Evolutionary conservation across 1,140 invertebrate species (phyloP).

Genomic region (Colletes latitarsis): DNA sequence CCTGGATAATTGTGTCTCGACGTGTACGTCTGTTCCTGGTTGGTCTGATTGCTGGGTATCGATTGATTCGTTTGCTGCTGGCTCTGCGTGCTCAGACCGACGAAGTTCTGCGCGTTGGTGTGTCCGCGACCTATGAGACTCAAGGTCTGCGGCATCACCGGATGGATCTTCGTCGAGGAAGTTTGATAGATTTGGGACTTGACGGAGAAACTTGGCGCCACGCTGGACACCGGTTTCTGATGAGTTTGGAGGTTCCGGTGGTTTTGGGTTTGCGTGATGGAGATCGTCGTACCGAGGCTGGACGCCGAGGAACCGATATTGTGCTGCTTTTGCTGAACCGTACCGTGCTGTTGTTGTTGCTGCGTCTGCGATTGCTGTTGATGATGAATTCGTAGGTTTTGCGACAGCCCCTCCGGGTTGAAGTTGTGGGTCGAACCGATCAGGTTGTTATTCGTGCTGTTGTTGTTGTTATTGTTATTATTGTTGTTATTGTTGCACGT

Average conservation of each 20-base stretch:
- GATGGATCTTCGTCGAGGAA: constrained; percentile 90
- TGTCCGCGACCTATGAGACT: constrained; percentile 79
- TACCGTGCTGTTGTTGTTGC: constrained; percentile 67
- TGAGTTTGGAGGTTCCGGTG: constrained; percentile 76
- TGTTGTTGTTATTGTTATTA: constrained; percentile 69
- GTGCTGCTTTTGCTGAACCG: constrained; percentile 57
- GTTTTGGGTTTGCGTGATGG: constrained; percentile 64
- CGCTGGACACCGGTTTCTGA: constrained; percentile 90
- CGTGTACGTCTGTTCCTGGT: constrained; percentile 69
- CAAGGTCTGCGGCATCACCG: constrained; percentile 89
- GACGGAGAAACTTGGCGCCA: constrained; percentile 87
- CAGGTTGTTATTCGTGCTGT: constrained; percentile 65
- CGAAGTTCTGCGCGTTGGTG: constrained; percentile 74
- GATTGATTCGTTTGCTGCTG: constrained; percentile 55
- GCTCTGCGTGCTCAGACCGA: constrained; percentile 48
- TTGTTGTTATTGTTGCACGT: constrained; percentile 69
- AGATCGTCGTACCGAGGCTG: constrained; percentile 59
- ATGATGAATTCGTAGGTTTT: constrained; percentile 70
- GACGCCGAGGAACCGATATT: constrained; percentile 59
- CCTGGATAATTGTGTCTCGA: constrained; percentile 67
- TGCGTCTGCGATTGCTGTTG: constrained; percentile 65
- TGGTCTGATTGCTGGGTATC: constrained; percentile 43
- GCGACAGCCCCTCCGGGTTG: constrained; percentile 71
- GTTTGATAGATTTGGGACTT: constrained; percentile 90
- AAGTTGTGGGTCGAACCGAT: constrained; percentile 62